Evolutionary conservation across 1,140 invertebrate species (phyloP).

Genomic region (Bombus pascuorum): DNA sequence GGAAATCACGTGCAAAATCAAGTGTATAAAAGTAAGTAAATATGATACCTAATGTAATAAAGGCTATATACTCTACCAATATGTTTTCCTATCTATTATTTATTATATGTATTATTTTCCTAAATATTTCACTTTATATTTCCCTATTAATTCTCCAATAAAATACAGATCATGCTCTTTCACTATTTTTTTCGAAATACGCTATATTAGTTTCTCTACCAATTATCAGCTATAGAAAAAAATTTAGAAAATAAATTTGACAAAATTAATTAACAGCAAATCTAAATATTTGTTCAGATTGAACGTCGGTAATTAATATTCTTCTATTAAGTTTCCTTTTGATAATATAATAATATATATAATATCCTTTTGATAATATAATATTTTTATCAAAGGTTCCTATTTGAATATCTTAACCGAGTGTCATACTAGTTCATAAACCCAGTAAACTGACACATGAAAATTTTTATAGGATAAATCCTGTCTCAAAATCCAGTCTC

Average conservation of each 20-base stretch:
- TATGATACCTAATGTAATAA: too few relatives aligned
- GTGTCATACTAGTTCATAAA: not conserved
- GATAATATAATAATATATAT: too few relatives aligned
- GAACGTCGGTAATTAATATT: not conserved
- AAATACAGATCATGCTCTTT: not conserved
- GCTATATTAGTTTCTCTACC: not conserved
- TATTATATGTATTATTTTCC: not conserved
- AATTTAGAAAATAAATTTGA: not conserved
- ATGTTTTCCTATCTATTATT: too few relatives aligned
- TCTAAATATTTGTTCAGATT: not conserved
- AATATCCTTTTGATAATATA: not conserved
- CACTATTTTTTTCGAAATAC: not conserved
- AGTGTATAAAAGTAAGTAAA: too few relatives aligned
- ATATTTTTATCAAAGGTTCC: not conserved
- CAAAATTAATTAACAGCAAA: not conserved
- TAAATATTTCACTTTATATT: not conserved
- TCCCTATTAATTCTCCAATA: too few relatives aligned
- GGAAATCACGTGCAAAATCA: too few relatives aligned
- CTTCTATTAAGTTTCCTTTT: not conserved
- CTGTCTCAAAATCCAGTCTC: not conserved
- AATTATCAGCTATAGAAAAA: not conserved
- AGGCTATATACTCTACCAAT: too few relatives aligned
- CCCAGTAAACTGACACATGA: not conserved
- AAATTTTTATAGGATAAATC: not conserved
- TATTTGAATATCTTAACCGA: not conserved